Base-by-base conservation (phyloP, 1,140 invertebrate species). In the Eulimnadia texana region DNA sequence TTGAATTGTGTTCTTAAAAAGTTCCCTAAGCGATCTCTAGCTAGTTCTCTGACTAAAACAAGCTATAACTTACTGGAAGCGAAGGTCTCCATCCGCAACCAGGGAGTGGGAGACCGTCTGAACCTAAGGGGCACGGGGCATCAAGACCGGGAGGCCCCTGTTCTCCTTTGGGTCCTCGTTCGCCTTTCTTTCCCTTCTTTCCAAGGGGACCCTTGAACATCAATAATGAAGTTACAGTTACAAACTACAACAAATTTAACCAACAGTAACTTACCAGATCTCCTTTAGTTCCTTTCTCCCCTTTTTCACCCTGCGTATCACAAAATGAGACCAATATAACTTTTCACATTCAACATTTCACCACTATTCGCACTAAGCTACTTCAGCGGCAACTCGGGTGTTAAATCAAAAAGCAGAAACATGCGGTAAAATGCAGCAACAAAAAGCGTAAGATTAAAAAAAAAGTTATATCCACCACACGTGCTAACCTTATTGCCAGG, bases 61-160 rank as follows among this genome's bases (percentile, higher is more conserved):
- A n/a, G n/a, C n/a, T n/a, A 25, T 49, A 16, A 55, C 60, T 53
- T 29, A 67, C 64, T 20, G 56, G 58, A 54, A 53, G 11, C 49
- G 82, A 83, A 67, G 88, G 84, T 78, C 88, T 82, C 90, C 89
- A 94, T 63, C 90, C 92, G 78, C 93, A 98, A 65, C 92, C 93
- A 25, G 90, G 87, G 67, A 97, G 74, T 61, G 93, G 93, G 67
- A 97, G 78, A 62, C 94, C 94, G 74, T 97, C 93, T 19, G 84
- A 80, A 54, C 93, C 94, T 54, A 95, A 76, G 60, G 94, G 94
- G 80, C 94, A 98, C 1, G 94, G 94, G 42, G 94, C 94, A 75
- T 98, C 94, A 64, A 98, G 74, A 62, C 94, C 94, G 16, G 93
- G 93, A 64, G 95, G 90, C 66, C 92, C 92, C 76, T 93, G 90